Evolutionary conservation across 2,888 invertebrate species (phyloP).

Genomic region (Periphyllus acericola): DNA sequence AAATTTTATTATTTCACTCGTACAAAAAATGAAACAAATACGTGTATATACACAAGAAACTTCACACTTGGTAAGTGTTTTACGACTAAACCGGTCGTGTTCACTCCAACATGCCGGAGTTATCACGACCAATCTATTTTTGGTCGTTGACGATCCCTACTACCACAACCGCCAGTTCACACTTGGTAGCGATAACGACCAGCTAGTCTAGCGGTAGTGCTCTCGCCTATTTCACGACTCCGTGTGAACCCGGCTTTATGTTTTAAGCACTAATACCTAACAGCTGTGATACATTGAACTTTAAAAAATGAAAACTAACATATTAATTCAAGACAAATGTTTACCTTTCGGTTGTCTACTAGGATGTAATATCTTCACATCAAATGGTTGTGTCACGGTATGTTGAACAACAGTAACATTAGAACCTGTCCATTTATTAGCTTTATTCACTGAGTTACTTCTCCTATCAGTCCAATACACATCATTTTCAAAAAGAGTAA

Average conservation of each 20-base stretch:
- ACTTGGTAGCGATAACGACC: background rate
- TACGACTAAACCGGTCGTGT: too few relatives aligned
- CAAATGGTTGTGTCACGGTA: slow-evolving; percentile 89
- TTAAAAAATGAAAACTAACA: background rate
- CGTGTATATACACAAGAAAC: too few relatives aligned
- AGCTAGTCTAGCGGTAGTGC: background rate
- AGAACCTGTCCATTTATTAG: slow-evolving; percentile 87
- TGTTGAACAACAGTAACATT: slow-evolving; percentile 82
- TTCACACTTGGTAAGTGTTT: too few relatives aligned
- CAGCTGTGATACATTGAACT: too few relatives aligned
- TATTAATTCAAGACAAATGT: background rate
- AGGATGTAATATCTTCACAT: slow-evolving; percentile 84
- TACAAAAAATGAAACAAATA: too few relatives aligned
- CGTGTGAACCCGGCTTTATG: too few relatives aligned
- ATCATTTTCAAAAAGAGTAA: slow-evolving; percentile 84
- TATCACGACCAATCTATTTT: too few relatives aligned
- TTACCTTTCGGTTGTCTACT: slow-evolving; percentile 76
- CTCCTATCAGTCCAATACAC: slow-evolving; percentile 97
- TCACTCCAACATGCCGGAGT: too few relatives aligned
- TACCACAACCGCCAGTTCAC: too few relatives aligned
- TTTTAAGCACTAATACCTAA: too few relatives aligned
- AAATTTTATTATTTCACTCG: too few relatives aligned
- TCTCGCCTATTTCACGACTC: slow-evolving; percentile 11
- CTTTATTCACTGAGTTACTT: slow-evolving; percentile 84
- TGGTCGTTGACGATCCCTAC: too few relatives aligned